phyloP scores from a whole-genome alignment of 1,140 invertebrate genomes.

The Matsumurasca onukii region DNA sequence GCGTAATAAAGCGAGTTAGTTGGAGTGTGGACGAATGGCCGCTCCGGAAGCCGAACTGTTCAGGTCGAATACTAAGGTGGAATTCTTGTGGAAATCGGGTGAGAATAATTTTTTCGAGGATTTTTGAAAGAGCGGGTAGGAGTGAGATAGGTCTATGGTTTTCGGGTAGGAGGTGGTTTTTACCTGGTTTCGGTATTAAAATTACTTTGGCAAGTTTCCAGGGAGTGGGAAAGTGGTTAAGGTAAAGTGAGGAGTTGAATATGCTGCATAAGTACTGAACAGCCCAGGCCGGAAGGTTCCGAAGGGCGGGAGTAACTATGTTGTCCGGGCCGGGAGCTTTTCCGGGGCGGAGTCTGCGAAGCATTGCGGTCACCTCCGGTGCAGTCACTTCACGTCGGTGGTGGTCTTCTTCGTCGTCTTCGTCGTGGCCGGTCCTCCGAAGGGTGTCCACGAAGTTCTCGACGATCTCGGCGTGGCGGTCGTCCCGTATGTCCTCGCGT shows the following conservation, averaged over 20 bases:
- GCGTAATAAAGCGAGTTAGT: slow-evolving; percentile 24
- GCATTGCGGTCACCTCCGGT: no score
- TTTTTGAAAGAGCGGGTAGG: slow-evolving; percentile 43
- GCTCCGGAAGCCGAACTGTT: slow-evolving; percentile 49
- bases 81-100: slow-evolving; percentile 30
- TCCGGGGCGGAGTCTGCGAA: slow-evolving; percentile 11
- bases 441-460: no score
- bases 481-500: no score
- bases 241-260: slow-evolving; percentile 42
- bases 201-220: slow-evolving; percentile 48
- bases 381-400: not conserved
- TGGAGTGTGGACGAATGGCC: slow-evolving; percentile 46
- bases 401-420: not conserved
- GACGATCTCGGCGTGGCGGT: no score
- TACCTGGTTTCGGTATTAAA: slow-evolving; percentile 47
- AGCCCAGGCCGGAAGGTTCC: slow-evolving; percentile 39
- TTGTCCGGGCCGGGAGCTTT: slow-evolving; percentile 46
- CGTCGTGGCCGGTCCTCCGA: no score
- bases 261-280: slow-evolving; percentile 42
- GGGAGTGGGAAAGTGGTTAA: slow-evolving; percentile 40
- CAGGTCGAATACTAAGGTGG: not conserved
- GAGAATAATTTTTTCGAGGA: slow-evolving; percentile 43
- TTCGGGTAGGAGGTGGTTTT: slow-evolving; percentile 40
- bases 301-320: slow-evolving; percentile 39
- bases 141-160: slow-evolving; percentile 48